Base-by-base conservation (phyloP, 2,888 invertebrate genomes). In the Drosophila neotestacea region DNA sequence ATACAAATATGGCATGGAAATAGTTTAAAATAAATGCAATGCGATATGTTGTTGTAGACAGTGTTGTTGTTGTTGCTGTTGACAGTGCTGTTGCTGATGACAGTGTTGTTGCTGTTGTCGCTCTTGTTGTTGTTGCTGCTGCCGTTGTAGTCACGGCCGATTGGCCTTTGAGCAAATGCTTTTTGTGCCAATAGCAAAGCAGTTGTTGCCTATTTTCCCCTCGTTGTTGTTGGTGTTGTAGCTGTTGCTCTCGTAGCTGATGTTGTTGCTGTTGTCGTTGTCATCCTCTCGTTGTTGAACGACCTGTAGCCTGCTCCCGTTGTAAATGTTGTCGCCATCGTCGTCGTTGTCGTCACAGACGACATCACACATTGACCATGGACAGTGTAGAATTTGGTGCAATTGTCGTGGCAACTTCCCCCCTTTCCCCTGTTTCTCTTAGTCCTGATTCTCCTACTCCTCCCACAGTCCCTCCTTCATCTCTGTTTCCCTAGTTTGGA, bases 331-430 rank as follows among this genome's bases (percentile, higher is more conserved):
- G 81, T 90, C 81, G 88, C 75, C 70, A 71, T 54, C 39, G 61
- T 42, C 10, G 70, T 52, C 28, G 59, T 55, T 66, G 71, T 76
- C 81, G 87, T 85, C 86, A 89, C 83, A 91, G 88, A 85, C 90
- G 88, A 90, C 91, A 88, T 89, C 90, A 91, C 90, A 90, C 90
- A 90, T 88, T 90, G 81, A 80, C 86, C 85, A 82, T 79, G 52
- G 83, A 54, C 77, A 50, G 68, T 52, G 72, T 75, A 80, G 86
- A 82, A 88, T 88, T 81, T 80, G 81, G 87, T 87, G 85, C 87
- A 84, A 74, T 79, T 68, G 81, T 80, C 72, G 70, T 67, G 55
- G 86, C 68, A 54, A 52, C 58, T 47, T 50, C 32, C 36, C 36
- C 70, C 42, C 58, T 44, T 39, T 41, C 58, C 48, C 42, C 55